Base-by-base conservation (phyloP, 2,797 vertebrate species). In the Alfaro cultratus region DNA sequence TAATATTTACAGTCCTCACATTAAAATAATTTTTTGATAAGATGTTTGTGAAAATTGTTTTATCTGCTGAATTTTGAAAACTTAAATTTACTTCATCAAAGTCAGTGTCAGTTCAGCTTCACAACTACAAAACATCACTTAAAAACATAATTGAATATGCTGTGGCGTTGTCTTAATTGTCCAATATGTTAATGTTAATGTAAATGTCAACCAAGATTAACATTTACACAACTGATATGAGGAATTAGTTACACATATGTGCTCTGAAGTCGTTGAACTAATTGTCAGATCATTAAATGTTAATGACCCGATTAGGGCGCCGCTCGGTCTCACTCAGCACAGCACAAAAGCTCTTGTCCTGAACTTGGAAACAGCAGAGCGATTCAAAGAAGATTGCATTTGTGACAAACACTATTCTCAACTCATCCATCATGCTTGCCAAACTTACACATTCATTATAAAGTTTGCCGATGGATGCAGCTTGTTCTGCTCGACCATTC, bases 391-490 rank as follows among this genome's bases (percentile, higher is more conserved):
- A 93, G 91, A 92, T 91, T 92, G 91, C 92, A 86, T 94, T 93
- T 90, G 93, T 95, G 95, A 96, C 95, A 96, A 96, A 95, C 93
- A 92, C 87, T 83, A 91, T 94, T 92, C 91, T 82, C 76, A 26
- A 78, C 93, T 95, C 96, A 96, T 96, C 95, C 95, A 96, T 96
- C 96, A 95, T 89, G 91, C 88, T 87, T 91, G 93, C 92, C 94
- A 94, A 94, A 95, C 92, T 94, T 91, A 95, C 92, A 93, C 94
- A 93, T 94, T 95, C 93, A 95, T 95, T 94, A 93, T 91, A 94
- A 95, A 95, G 95, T 96, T 95, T 96, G 94, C 94, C 92, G 84
- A 95, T 94, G 92, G 91, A 95, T 94, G 91, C 91, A 91, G 91
- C 90, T 83, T 29, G 77, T 88, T 92, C 89, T 92, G 87, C 90